A percentile compares a stretch with the other conserved stretches of the same genome.
These are phyloP conservation scores for Ommatoiulus sabulosus DNA, from an alignment of 2,888 invertebrate genomes.

Conservation along the genomic window DNA sequence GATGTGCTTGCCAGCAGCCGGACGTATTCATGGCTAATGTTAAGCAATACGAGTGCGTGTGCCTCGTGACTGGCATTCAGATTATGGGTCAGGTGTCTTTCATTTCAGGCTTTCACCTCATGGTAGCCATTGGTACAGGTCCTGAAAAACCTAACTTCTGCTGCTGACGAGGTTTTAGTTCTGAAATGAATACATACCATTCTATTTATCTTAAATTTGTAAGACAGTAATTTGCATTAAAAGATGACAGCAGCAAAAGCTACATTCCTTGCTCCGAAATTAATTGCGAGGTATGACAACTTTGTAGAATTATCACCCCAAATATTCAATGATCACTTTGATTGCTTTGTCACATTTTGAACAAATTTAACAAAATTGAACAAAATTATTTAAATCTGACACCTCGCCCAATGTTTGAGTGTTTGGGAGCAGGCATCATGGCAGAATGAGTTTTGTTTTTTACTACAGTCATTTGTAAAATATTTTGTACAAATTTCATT, in stretches of 20 bases:
- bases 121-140: neutral
- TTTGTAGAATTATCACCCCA: too few relatives aligned
- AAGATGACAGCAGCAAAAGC: neutral
- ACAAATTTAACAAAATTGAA: too few relatives aligned
- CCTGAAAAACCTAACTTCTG: neutral
- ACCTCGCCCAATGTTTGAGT: neutral
- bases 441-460: slow-evolving; percentile 15
- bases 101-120: neutral
- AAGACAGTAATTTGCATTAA: neutral
- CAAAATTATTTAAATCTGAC: too few relatives aligned
- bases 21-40: slow-evolving; percentile 18
- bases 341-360: too few relatives aligned
- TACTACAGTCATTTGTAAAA: slow-evolving; percentile 48
- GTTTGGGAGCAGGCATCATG: neutral
- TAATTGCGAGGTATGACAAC: neutral
- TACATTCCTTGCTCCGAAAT: neutral
- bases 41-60: slow-evolving; percentile 29
- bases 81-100: neutral
- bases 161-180: neutral
- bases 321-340: too few relatives aligned
- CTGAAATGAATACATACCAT: neutral
- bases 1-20: slow-evolving; percentile 10
- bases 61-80: neutral
- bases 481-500: slow-evolving; percentile 48
- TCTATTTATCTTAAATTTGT: neutral